A percentile compares a stretch with the other conserved stretches of the same genome.
These are phyloP conservation scores for Drosophila nebulosa DNA, from an alignment of 1,140 invertebrate species.

Conservation along the genomic window DNA sequence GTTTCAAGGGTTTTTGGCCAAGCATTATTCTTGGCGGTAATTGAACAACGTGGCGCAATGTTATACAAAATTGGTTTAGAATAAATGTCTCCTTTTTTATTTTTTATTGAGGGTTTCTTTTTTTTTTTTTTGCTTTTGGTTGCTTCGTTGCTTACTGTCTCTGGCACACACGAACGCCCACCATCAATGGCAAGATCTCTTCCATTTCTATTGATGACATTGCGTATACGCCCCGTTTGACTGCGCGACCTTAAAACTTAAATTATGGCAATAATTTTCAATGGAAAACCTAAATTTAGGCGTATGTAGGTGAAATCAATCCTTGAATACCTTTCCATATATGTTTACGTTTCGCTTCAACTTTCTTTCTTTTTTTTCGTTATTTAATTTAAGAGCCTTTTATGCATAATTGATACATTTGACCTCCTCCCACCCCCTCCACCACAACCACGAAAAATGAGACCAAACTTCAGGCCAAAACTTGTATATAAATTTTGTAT, in stretches of 20 bases:
- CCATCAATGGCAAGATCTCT: slow-evolving; percentile 45
- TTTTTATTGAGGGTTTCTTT: background rate
- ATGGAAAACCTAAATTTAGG: background rate
- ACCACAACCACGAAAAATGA: background rate
- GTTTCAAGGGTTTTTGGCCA: slow-evolving; percentile 42
- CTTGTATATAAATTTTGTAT: background rate
- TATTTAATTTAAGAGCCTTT: background rate
- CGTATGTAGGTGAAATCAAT: background rate
- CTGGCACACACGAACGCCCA: slow-evolving; percentile 52
- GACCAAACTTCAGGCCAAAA: background rate
- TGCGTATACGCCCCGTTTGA: slow-evolving; percentile 4
- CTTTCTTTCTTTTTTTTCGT: background rate
- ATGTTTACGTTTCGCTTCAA: background rate
- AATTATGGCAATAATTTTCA: background rate
- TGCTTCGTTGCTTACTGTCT: slow-evolving; percentile 4
- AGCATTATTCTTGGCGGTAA: slow-evolving; percentile 72
- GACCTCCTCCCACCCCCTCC: background rate
- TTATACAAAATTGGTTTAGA: slow-evolving; percentile 62
- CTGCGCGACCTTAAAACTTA: background rate
- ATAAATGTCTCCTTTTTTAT: slow-evolving; percentile 48
- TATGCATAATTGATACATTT: slow-evolving; percentile 2
- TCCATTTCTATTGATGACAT: slow-evolving; percentile 58
- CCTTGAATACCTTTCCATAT: background rate
- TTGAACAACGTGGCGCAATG: slow-evolving; percentile 68
- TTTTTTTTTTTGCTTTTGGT: background rate